These are phyloP conservation scores for Peribatodes rhomboidaria DNA, from an alignment of 2,888 invertebrate species.

Conservation along the genomic window DNA sequence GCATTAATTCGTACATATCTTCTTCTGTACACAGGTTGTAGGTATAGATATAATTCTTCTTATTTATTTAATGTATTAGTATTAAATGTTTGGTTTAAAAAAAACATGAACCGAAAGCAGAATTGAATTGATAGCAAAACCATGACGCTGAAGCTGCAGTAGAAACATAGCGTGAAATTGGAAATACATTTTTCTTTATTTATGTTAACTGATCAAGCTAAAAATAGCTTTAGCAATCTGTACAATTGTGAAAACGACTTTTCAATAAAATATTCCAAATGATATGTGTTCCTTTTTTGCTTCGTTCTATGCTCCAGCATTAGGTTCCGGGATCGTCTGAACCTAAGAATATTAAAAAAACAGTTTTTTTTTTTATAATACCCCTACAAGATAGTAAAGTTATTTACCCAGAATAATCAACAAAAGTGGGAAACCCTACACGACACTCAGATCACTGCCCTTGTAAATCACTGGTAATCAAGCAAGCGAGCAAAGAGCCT, in stretches of 20 bases:
- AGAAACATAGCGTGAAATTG: constrained; percentile 56
- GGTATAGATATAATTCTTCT: constrained; percentile 83
- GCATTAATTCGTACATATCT: constrained; percentile 84
- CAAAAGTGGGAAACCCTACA: background rate
- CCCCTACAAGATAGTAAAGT: too few species aligned
- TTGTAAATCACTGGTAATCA: too few species aligned
- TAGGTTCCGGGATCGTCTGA: background rate
- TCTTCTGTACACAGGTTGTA: constrained; percentile 80
- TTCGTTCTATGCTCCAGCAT: background rate
- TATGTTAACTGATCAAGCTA: constrained; percentile 73
- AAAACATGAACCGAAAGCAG: constrained; percentile 63
- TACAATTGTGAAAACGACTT: constrained; percentile 80
- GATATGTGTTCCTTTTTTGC: constrained; percentile 52
- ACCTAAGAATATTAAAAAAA: background rate
- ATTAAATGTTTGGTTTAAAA: constrained; percentile 67
- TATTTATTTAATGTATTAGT: constrained; percentile 85
- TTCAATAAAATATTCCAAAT: constrained; percentile 83
- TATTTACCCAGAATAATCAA: background rate
- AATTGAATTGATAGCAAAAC: constrained; percentile 55
- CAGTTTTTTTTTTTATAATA: too few species aligned
- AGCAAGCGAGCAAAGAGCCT: too few species aligned
- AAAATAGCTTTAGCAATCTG: constrained; percentile 67
- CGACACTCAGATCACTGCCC: too few species aligned
- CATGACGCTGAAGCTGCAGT: constrained; percentile 52
- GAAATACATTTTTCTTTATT: constrained; percentile 63